Percentiles rank a stretch among this genome's conserved stretches.
These are phyloP conservation scores for Pholis gunnellus DNA, from an alignment of 2,113 vertebrate genomes.

Conservation along the genomic window DNA sequence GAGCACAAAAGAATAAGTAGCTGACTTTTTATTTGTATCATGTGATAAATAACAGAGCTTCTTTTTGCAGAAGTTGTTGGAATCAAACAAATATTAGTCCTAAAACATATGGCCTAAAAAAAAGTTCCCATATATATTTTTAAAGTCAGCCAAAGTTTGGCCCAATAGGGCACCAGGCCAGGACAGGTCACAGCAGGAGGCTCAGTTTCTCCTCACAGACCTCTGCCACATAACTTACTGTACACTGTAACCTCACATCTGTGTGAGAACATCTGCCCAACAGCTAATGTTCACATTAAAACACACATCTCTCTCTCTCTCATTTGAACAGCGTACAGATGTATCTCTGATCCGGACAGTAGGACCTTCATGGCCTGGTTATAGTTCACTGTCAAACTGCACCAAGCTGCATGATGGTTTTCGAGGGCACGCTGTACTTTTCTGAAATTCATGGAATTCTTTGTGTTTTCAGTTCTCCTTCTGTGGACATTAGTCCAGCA, in stretches of 20 bases:
- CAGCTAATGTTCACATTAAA: neutral
- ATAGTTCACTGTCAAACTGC: neutral
- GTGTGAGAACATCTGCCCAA: slow-evolving; percentile 1
- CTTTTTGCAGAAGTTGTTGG: too few relatives aligned
- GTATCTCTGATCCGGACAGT: neutral
- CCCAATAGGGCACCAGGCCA: too few relatives aligned
- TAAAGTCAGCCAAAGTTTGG: neutral
- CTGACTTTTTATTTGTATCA: too few relatives aligned
- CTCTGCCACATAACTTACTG: slow-evolving; percentile 12
- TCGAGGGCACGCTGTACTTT: neutral
- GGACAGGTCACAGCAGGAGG: neutral
- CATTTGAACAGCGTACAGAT: neutral
- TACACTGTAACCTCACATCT: slow-evolving; percentile 17
- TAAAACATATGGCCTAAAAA: neutral
- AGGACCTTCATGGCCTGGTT: neutral
- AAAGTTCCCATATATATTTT: too few relatives aligned
- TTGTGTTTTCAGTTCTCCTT: neutral
- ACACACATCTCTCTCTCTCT: neutral
- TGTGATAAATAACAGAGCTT: too few relatives aligned
- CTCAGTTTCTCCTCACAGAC: neutral
- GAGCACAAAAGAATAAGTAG: too few relatives aligned
- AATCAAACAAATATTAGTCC: neutral
- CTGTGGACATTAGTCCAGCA: neutral
- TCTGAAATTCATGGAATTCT: slow-evolving; percentile 1
- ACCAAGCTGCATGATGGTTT: neutral